A percentile compares a stretch with the other conserved stretches of the same genome.
These are phyloP conservation scores for Phalacrocorax pelagicus DNA, from an alignment of 2,113 vertebrate genomes.

Conservation along the genomic window DNA sequence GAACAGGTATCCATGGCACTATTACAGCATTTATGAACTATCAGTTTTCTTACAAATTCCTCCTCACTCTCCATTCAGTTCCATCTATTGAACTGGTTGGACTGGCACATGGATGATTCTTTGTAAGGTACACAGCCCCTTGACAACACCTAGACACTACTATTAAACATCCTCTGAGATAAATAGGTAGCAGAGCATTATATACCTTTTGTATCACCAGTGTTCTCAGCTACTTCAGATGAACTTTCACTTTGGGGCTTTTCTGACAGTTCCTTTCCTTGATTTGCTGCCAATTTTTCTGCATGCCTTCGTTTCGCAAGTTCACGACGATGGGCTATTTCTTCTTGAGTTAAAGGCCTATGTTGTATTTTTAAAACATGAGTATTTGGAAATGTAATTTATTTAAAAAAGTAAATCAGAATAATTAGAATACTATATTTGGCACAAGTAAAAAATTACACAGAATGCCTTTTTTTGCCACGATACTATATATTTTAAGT, in stretches of 20 bases:
- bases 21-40: not conserved
- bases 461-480: not conserved
- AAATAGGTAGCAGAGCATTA: not conserved
- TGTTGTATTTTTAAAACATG: not conserved
- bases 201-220: conserved; percentile 62
- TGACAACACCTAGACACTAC: not conserved
- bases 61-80: not conserved
- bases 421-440: not conserved
- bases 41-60: not conserved
- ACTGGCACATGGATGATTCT: not conserved
- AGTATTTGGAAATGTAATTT: not conserved
- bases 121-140: no score
- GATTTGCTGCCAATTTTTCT: conserved; percentile 77
- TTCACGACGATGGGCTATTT: conserved; percentile 85
- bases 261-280: conserved; percentile 50
- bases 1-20: not conserved
- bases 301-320: conserved; percentile 83
- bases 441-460: not conserved
- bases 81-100: not conserved
- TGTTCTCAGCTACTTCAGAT: not conserved
- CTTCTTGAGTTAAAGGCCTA: conserved; percentile 90
- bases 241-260: not conserved
- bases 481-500: not conserved
- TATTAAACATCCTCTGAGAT: not conserved
- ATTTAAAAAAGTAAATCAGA: not conserved